Evolutionary conservation across 2,888 invertebrate species (phyloP), one percentile per base, ranked within the genome.

Genomic region (Azorinus chamasolen): DNA sequence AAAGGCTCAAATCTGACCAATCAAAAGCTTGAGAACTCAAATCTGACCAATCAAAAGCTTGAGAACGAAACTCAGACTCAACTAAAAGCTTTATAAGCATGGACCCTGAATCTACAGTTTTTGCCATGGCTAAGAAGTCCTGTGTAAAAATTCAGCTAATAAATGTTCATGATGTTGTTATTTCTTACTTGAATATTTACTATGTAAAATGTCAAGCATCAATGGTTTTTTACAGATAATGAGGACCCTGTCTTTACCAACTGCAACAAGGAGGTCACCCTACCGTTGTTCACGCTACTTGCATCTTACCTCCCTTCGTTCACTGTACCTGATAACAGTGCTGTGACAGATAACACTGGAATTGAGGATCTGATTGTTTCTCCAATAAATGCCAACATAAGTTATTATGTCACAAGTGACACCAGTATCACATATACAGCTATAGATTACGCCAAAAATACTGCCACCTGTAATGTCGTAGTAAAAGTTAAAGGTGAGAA

Each of bases 401-500:
- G 83, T 0, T 32, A 61, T 10, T 53, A 54, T 18, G 37, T 84
- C 16, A 58, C 50, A 0, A n/a, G 2, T 10, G 32, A 66, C 1
- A 18, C 66, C 1, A 71, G 97, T 32, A 97, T 98, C 0, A 96
- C 97, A 94, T 99, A 98, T 90, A 96, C 98, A 0, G 99, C 98
- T 4, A 98, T 97, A 88, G 99, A 99, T 93, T 97, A 97, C 89
- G 98, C 98, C 90, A 98, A 98, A 80, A 99, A 99, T 91, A 97
- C 97, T 12, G 98, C 98, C 10, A 97, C 97, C 91, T 99, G 99
- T 91, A 41, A 2, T 3, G 20, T 75, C 8, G 27, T 22, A 10
- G 43, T 75, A 10, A 6, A 20, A 22, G 62, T 83, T 5, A 64
- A 20, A 68, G 89, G 89, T 89, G 57, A 65, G 74, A 25, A 22